These are phyloP conservation scores for Etheostoma perlongum DNA, from an alignment of 2,797 vertebrate genomes.

Conservation along the genomic window DNA sequence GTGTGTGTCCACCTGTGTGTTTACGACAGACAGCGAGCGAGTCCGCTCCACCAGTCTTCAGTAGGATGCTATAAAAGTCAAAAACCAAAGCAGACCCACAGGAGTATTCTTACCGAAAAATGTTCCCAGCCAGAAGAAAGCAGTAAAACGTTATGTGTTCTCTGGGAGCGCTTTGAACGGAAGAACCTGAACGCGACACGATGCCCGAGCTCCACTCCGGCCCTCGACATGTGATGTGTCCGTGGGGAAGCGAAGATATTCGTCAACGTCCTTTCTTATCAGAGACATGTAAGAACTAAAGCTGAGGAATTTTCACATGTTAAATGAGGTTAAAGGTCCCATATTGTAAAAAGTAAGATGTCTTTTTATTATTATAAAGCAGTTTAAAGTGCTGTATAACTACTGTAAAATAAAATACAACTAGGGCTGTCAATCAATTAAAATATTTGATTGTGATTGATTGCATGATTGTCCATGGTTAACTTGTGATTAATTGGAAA, in stretches of 20 bases:
- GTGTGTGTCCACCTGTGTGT: conserved; percentile 53
- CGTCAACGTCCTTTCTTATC: conserved; percentile 50
- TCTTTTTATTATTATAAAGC: too few relatives aligned
- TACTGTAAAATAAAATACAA: too few relatives aligned
- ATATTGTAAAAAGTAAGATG: too few relatives aligned
- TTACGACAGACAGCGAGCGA: conserved; percentile 55
- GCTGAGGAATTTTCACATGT: conserved; percentile 28
- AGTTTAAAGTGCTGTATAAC: too few relatives aligned
- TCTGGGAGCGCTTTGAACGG: conserved; percentile 69
- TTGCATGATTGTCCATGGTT: too few relatives aligned
- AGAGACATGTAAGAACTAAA: conserved; percentile 7
- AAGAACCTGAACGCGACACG: conserved; percentile 68
- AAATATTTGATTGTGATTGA: too few relatives aligned
- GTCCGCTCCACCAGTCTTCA: conserved; percentile 63
- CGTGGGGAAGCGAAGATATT: conserved; percentile 35
- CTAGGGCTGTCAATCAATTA: too few relatives aligned
- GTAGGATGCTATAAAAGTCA: conserved; percentile 75
- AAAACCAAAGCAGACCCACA: conserved; percentile 72
- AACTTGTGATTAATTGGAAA: too few relatives aligned
- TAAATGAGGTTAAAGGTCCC: background rate
- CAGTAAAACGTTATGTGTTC: conserved; percentile 77
- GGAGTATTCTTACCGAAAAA: conserved; percentile 70
- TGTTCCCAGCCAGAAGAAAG: conserved; percentile 72
- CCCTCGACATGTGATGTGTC: conserved; percentile 52
- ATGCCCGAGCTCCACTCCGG: conserved; percentile 45